Conservation (phyloP, 1,140 invertebrate species). For the Bradysia coprophila region DNA sequence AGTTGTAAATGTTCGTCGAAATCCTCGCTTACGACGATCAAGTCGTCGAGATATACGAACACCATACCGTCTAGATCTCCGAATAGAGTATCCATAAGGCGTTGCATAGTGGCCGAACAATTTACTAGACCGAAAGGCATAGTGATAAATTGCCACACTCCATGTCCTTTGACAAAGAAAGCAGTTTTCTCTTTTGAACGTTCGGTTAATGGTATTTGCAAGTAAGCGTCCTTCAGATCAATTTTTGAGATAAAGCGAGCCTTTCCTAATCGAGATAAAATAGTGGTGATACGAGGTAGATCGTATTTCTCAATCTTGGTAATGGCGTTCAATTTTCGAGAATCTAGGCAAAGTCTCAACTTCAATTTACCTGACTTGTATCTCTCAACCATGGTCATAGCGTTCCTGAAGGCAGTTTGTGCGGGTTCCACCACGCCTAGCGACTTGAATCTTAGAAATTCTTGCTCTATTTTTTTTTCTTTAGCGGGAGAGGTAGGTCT, state of each 20-base stretch:
- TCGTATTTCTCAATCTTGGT: slow-evolving; percentile 15
- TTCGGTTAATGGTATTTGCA: slow-evolving; percentile 7
- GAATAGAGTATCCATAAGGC: slow-evolving; percentile 12
- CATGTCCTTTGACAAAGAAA: slow-evolving; percentile 18
- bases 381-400: slow-evolving; percentile 11
- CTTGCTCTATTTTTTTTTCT: slow-evolving; percentile 8
- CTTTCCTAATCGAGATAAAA: slow-evolving; percentile 7
- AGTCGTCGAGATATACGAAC: slow-evolving; percentile 7
- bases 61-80: slow-evolving; percentile 13
- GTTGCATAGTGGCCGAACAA: slow-evolving; percentile 4
- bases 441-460: slow-evolving; percentile 11
- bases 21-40: slow-evolving; percentile 3
- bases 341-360: slow-evolving; percentile 14
- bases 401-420: slow-evolving; percentile 10
- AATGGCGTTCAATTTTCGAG: slow-evolving; percentile 11
- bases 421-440: slow-evolving; percentile 10
- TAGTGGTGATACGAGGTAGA: slow-evolving; percentile 9
- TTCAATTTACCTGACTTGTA: slow-evolving; percentile 11
- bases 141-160: slow-evolving; percentile 11
- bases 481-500: slow-evolving; percentile 11
- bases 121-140: slow-evolving; percentile 11
- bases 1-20: slow-evolving; percentile 3
- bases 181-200: slow-evolving; percentile 15
- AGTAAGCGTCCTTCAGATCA: slow-evolving; percentile 11
- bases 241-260: slow-evolving; percentile 9